A percentile compares a stretch with the other conserved stretches of the same genome.
These are phyloP conservation scores for Phocoena phocoena DNA, from an alignment of 2,113 vertebrate genomes.

Conservation along the genomic window DNA sequence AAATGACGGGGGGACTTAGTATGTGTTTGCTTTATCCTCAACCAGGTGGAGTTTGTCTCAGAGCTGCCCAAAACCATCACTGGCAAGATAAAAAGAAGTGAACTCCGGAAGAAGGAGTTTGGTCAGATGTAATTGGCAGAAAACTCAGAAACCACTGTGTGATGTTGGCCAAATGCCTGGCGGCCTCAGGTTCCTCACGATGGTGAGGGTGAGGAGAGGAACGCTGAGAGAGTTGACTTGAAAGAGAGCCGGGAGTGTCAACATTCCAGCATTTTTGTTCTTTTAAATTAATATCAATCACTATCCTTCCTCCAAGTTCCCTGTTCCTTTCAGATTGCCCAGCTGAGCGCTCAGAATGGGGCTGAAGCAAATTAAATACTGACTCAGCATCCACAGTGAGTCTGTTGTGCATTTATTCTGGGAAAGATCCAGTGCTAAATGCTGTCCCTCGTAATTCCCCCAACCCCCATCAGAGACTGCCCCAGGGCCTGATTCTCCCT, in stretches of 20 bases:
- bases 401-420: not conserved
- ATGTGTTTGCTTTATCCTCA: slow-evolving; percentile 38
- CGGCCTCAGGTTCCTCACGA: not conserved
- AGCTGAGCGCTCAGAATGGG: fast-evolving
- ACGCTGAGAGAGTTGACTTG: not conserved
- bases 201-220: not conserved
- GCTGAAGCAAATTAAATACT: not conserved
- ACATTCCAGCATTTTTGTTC: not conserved
- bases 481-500: not conserved
- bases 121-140: slow-evolving; percentile 46
- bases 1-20: not conserved
- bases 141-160: not conserved
- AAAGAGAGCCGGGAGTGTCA: not conserved
- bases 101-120: slow-evolving; percentile 87
- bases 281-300: not conserved
- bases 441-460: not conserved
- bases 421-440: not conserved
- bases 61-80: slow-evolving; percentile 89
- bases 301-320: not conserved
- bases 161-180: not conserved
- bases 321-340: not conserved
- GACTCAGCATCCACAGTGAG: fast-evolving
- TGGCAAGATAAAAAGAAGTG: slow-evolving; percentile 87
- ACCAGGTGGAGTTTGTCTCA: slow-evolving; percentile 89
- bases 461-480: not conserved